phyloP scores from a whole-genome alignment of 2,888 invertebrate species.

The Athalia rosae region DNA sequence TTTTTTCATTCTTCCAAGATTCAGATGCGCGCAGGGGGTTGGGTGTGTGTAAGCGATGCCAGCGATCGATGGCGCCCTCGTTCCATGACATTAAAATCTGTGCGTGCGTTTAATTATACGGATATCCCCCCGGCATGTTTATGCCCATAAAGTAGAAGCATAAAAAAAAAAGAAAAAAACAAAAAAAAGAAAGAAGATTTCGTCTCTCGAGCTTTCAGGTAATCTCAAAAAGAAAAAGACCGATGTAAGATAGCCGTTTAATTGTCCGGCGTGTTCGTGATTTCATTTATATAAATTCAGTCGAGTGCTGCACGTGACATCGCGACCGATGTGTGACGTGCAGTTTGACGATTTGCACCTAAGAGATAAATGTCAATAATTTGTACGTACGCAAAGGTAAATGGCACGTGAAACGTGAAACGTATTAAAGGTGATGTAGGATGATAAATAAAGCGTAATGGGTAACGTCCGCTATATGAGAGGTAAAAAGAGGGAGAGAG shows the following conservation, averaged over 20 bases:
- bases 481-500: neutral
- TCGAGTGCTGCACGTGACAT: too few species aligned
- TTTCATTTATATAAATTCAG: too few species aligned
- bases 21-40: neutral
- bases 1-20: neutral
- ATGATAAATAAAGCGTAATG: slow-evolving; percentile 47
- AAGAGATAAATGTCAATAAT: slow-evolving; percentile 39
- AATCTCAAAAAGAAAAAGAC: too few species aligned
- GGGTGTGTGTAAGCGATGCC: neutral
- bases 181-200: too few species aligned
- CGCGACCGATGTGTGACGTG: too few species aligned
- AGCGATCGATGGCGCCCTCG: slow-evolving; percentile 29
- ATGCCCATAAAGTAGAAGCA: slow-evolving; percentile 6
- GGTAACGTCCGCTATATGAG: slow-evolving; percentile 39
- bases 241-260: too few species aligned
- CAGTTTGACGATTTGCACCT: slow-evolving; percentile 3
- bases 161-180: too few species aligned
- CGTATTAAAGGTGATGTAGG: slow-evolving; percentile 42
- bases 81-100: slow-evolving; percentile 35
- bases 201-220: too few species aligned
- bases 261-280: too few species aligned
- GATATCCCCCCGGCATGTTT: neutral
- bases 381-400: slow-evolving; percentile 41
- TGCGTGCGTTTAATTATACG: slow-evolving; percentile 26
- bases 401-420: slow-evolving; percentile 42